Conservation (phyloP, 2,888 invertebrate genomes). For the Harpagoxenus sublaevis region DNA sequence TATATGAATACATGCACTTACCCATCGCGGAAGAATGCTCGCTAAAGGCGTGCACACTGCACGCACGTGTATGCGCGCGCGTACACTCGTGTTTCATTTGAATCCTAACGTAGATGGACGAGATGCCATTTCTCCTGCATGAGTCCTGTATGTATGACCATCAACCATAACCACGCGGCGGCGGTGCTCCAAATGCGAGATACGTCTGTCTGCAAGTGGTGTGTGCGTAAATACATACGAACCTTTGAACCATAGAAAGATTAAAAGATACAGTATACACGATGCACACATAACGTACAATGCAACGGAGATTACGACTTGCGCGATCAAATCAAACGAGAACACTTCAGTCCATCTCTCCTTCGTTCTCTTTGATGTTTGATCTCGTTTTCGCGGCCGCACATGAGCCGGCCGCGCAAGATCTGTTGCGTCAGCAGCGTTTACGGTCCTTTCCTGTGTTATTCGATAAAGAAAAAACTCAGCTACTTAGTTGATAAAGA, state of each 20-base stretch:
- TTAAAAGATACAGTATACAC: neutral
- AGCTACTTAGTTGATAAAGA: too few species aligned
- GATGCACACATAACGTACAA: constrained; percentile 1
- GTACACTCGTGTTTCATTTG: neutral
- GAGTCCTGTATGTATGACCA: neutral
- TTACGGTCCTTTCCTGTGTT: neutral
- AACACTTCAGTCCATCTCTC: constrained; percentile 9
- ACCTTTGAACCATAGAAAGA: constrained; percentile 9
- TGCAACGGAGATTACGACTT: constrained; percentile 14
- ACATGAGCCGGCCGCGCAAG: neutral
- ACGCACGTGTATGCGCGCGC: neutral
- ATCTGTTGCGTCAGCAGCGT: neutral
- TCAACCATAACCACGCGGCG: neutral
- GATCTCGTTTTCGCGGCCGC: neutral
- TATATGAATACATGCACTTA: constrained; percentile 7
- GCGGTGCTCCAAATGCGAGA: neutral
- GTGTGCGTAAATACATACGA: neutral
- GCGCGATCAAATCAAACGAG: neutral
- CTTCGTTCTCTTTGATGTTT: constrained; percentile 35
- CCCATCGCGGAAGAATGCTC: neutral
- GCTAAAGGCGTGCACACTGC: neutral
- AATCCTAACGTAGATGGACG: constrained; percentile 32
- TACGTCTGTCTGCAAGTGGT: neutral
- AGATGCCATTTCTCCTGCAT: constrained; percentile 1
- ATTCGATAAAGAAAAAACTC: constrained; percentile 5